Evolutionary conservation across 2,888 invertebrate genomes (phyloP).

Genomic region (Oegoconia quadripuncta): DNA sequence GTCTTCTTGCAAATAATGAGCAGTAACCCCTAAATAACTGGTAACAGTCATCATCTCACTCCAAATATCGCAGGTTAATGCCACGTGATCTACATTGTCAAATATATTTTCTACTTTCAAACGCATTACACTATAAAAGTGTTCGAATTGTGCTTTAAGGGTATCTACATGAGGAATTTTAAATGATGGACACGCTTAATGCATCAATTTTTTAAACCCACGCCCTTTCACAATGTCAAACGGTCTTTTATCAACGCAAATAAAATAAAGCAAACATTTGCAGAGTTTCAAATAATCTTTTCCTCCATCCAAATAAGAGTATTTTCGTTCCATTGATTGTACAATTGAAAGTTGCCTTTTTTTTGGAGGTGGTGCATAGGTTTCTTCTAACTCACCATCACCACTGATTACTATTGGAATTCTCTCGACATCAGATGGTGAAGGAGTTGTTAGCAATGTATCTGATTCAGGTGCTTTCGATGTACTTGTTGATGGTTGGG

Average conservation of each 20-base stretch:
- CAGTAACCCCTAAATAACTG: conserved; percentile 18
- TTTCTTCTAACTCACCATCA: conserved; percentile 6
- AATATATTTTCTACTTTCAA: conserved; percentile 11
- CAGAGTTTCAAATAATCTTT: conserved; percentile 14
- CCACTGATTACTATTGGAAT: conserved; percentile 1
- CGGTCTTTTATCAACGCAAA: conserved; percentile 15
- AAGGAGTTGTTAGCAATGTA: conserved; percentile 7
- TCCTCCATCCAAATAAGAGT: conserved; percentile 17
- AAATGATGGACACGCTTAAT: conserved; percentile 11
- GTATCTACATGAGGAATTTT: conserved; percentile 13
- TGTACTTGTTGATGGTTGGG: conserved; percentile 11
- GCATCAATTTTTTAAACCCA: conserved; percentile 6
- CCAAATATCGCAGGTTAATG: conserved; percentile 16
- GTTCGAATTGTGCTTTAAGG: conserved; percentile 13
- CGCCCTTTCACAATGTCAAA: conserved; percentile 16
- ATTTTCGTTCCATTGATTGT: conserved; percentile 9
- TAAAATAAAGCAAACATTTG: conserved; percentile 17
- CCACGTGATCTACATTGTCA: conserved; percentile 9
- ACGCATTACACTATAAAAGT: conserved; percentile 10
- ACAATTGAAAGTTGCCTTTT: conserved; percentile 13
- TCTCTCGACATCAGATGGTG: conserved; percentile 12
- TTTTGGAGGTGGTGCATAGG: conserved; percentile 11
- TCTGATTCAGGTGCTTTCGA: conserved; percentile 9
- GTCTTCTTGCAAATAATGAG: conserved; percentile 18
- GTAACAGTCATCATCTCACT: conserved; percentile 16